Evolutionary conservation across 1,140 invertebrate species (phyloP), one percentile per base, ranked within the genome.

Genomic region (Lethrus apterus): DNA sequence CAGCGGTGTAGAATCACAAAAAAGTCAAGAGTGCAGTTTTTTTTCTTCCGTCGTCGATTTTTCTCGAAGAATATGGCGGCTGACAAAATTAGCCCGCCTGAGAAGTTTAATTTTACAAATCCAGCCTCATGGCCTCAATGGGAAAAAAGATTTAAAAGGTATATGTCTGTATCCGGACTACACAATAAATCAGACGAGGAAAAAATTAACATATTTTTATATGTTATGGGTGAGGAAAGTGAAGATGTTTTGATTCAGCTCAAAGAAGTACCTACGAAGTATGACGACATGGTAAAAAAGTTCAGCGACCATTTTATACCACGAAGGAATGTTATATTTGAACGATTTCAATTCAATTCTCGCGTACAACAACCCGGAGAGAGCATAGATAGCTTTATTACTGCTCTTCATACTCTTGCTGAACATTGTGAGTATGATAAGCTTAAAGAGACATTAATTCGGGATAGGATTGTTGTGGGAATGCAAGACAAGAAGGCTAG

Each of bases 391-490:
- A 46, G 50, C n/a, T 69, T 65, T 51, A 60, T 69, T 13, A 66
- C 62, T 9, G 40, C 53, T 7, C 44, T 69, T 18, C 61, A 68
- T 46, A 44, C 49, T 2, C 34, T 66, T 13, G 58, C 59, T 13
- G 58, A 65, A 32, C 42, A 58, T 26, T 69, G 68, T 47, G 55
- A 65, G 0, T 70, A 60, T 50, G 59, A 55, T 10, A 44, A 30
- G 2, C 42, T 69, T 4, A 45, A 56, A 19, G 55, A 62, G 31
- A n/a, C 5, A 7, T 38, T 69, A 26, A 67, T 68, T 17, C 26
- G 64, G 21, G 66, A 66, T 38, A 47, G 58, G 26, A 61, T 70
- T 15, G 60, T 68, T 1, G 60, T 67, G 2, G 63, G 65, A 7
- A 42, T 63, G n/a, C 19, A 17, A 7, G 54, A 65, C 38, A 30